Percentiles rank a stretch among this genome's conserved stretches.
Evolutionary conservation across 2,113 vertebrate genomes (phyloP).

Genomic region (Xenopus laevis): DNA sequence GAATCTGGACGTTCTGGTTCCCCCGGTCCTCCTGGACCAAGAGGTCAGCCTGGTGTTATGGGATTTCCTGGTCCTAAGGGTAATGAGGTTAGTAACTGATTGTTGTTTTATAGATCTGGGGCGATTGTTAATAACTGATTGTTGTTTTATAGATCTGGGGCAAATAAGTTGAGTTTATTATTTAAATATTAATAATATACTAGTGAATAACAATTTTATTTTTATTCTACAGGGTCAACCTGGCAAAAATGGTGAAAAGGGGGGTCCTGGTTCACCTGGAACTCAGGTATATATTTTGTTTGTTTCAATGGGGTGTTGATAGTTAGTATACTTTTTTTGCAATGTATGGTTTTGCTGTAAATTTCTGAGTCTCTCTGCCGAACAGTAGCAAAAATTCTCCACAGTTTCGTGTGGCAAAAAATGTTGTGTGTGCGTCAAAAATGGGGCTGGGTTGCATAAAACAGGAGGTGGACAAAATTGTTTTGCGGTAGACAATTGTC

Average conservation of each 20-base stretch:
- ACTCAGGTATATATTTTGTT: conserved; percentile 52
- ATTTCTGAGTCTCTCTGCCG: too few species aligned
- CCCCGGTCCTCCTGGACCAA: conserved; percentile 64
- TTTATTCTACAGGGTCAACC: conserved; percentile 61
- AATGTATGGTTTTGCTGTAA: too few species aligned
- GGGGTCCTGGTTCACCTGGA: conserved; percentile 63
- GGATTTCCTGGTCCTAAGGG: conserved; percentile 77
- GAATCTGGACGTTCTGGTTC: conserved; percentile 66
- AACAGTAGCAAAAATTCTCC: too few species aligned
- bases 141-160: not conserved
- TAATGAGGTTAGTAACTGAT: conserved; percentile 64
- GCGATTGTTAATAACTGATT: conserved; percentile 59
- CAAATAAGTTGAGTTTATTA: not conserved
- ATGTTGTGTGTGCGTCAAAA: too few species aligned
- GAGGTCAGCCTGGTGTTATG: conserved; percentile 75
- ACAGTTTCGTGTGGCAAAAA: too few species aligned
- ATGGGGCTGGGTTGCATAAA: too few species aligned
- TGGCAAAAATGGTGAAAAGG: conserved; percentile 72
- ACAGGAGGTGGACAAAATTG: too few species aligned
- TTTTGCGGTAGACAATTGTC: too few species aligned
- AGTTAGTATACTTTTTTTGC: too few species aligned
- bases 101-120: not conserved
- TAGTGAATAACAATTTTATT: conserved; percentile 4
- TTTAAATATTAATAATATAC: not conserved
- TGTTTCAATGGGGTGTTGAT: too few species aligned